phyloP scores from a whole-genome alignment of 1,140 invertebrate genomes.

The Drosophila suzukii region DNA sequence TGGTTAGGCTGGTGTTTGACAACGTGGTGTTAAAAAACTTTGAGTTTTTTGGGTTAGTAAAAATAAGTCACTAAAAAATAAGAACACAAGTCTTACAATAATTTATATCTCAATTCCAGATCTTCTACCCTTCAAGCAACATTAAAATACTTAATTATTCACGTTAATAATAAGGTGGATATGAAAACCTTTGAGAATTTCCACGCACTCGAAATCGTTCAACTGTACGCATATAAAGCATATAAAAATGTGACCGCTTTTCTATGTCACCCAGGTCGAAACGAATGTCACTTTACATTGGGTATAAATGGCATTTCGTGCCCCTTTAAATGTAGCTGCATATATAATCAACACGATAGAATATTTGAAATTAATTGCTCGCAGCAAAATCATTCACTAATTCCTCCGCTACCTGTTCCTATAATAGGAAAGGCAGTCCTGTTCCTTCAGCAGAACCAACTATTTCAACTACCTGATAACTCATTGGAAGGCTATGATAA shows the following conservation, averaged over 20 bases:
- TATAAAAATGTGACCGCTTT: slow-evolving; percentile 1
- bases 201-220: not conserved
- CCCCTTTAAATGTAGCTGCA: not conserved
- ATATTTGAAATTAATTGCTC: not conserved
- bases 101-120: not conserved
- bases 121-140: not conserved
- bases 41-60: slow-evolving; percentile 5
- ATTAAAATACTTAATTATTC: not conserved
- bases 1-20: not conserved
- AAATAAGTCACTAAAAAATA: not conserved
- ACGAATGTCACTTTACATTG: not conserved
- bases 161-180: not conserved
- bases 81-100: too few species aligned
- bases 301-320: slow-evolving; percentile 3
- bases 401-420: slow-evolving; percentile 8
- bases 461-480: not conserved
- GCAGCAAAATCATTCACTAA: not conserved
- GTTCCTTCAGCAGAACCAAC: not conserved
- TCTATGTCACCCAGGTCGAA: not conserved
- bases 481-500: slow-evolving; percentile 7
- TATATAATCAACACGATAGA: not conserved
- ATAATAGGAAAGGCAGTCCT: not conserved
- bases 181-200: slow-evolving; percentile 2
- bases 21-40: not conserved
- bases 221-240: not conserved